These are phyloP conservation scores for Stomatorhinus walkeri DNA, from an alignment of 2,797 vertebrate genomes.

Conservation along the genomic window DNA sequence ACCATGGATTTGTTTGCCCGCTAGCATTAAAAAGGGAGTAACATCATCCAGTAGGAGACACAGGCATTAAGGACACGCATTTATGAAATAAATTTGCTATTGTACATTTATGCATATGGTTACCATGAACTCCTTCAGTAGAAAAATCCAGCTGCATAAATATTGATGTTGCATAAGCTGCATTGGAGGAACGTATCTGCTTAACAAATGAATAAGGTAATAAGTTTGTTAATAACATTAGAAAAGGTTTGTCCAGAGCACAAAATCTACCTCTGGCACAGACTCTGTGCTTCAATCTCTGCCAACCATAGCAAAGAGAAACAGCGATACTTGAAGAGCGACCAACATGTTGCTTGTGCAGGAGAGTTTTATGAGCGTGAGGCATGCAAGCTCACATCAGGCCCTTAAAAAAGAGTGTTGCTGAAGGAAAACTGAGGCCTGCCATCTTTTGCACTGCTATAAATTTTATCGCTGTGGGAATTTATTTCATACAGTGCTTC, in stretches of 20 bases:
- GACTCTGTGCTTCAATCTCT: not conserved
- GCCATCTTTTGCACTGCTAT: conserved; percentile 47
- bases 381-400: not conserved
- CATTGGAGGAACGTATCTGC: not conserved
- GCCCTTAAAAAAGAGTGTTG: not conserved
- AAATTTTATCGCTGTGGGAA: not conserved
- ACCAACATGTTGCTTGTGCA: not conserved
- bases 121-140: not conserved
- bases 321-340: not conserved
- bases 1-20: not conserved
- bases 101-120: not conserved
- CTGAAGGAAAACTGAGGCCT: conserved; percentile 23
- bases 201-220: not conserved
- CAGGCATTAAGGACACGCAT: not conserved
- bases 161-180: not conserved
- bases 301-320: conserved; percentile 16
- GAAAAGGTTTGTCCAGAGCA: not conserved
- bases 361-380: conserved; percentile 11
- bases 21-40: not conserved
- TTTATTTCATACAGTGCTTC: not conserved
- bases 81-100: not conserved
- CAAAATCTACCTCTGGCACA: conserved; percentile 13
- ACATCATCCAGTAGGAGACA: not conserved
- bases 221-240: conserved; percentile 1
- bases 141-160: conserved; percentile 11